Percentiles rank a stretch among this genome's conserved stretches.
These are phyloP conservation scores for Paraplagusia blochii DNA, from an alignment of 2,113 vertebrate genomes.

Conservation along the genomic window DNA sequence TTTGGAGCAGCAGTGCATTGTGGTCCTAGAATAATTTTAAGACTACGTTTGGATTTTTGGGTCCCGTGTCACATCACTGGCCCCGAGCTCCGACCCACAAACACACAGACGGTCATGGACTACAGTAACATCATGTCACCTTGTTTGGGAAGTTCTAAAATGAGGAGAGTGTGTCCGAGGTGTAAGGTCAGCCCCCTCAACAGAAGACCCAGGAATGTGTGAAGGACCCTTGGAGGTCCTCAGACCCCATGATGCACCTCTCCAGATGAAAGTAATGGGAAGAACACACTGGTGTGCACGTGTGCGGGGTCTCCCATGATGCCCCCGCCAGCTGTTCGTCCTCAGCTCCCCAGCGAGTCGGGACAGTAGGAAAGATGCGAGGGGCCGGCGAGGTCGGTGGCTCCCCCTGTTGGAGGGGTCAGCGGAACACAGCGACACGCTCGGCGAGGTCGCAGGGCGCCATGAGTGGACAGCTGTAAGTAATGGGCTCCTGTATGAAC, in stretches of 20 bases:
- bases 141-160: no score
- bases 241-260: slow-evolving; percentile 12
- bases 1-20: no score
- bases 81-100: no score
- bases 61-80: no score
- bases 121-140: no score
- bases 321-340: slow-evolving; percentile 68
- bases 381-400: slow-evolving; percentile 32
- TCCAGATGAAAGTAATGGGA: not conserved
- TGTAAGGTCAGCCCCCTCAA: not conserved
- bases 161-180: not conserved
- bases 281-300: not conserved
- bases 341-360: slow-evolving; percentile 15
- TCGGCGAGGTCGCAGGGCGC: slow-evolving; percentile 49
- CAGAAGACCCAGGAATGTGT: not conserved
- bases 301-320: slow-evolving; percentile 41
- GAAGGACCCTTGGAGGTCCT: slow-evolving; percentile 33
- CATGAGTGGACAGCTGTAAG: slow-evolving; percentile 65
- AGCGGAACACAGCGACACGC: slow-evolving; percentile 58
- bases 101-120: no score
- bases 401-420: slow-evolving; percentile 56
- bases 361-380: not conserved
- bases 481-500: slow-evolving; percentile 60
- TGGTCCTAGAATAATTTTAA: no score
- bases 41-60: no score